Base-by-base conservation (phyloP, 2,797 vertebrate species). In the Enoplosus armatus region DNA sequence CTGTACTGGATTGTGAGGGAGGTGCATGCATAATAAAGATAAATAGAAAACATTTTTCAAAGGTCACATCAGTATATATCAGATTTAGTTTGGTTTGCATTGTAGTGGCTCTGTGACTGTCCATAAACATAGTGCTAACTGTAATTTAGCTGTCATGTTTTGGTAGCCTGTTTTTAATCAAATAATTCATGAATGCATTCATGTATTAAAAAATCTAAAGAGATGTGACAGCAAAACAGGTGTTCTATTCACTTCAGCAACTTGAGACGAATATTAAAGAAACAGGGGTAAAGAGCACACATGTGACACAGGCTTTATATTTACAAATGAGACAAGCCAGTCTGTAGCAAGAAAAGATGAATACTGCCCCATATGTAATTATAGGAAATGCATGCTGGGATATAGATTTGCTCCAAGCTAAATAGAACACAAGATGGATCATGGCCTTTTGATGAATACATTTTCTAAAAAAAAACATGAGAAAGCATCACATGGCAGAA, bases 351-450 rank as follows among this genome's bases (percentile, higher is more conserved):
- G 54, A 80, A 87, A 86, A 86, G 68, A 92, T 87, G 69, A 91
- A 90, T 87, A 80, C 80, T 48, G 45, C 65, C 37, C 72, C 68
- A 60, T 76, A 71, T 90, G 79, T 93, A 93, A 93, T 92, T 92
- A 93, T 78, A 71, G 76, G 70, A 75, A 86, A 87, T 80, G 79
- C 85, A 85, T 89, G 75, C 89, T 82, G 89, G 86, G 88, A 92
- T 83, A 88, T 85, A 75, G 84, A 90, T 92, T 89, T 51, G 85
- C 91, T 91, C 56, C 58, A 54, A 87, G 90, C 88, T 72, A 88
- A 88, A 91, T 79, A 72, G 72, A 85, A 80, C 69, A 69, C 53
- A 85, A 82, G 87, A 93, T 88, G 82, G 83, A 93, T 93, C 33
- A 37, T 63, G 70, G 80, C 58, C 65, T 86, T 87, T 64, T 86